Percentiles rank a stretch among this genome's conserved stretches.
Evolutionary conservation across 2,113 vertebrate genomes (phyloP).

Genomic region (Cairina moschata): DNA sequence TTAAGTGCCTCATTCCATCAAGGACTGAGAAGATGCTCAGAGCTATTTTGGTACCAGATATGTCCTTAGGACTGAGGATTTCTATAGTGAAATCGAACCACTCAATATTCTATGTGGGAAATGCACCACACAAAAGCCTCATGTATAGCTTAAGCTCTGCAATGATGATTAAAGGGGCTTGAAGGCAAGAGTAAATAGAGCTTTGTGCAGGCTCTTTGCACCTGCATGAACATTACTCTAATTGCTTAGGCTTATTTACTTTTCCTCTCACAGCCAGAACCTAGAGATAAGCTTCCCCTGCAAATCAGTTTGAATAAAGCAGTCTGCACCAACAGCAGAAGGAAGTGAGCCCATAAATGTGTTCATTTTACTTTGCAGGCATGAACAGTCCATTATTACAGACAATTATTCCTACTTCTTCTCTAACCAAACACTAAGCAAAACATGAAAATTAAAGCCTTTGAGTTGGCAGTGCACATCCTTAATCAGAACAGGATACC

Average conservation of each 20-base stretch:
- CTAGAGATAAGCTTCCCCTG: conserved; percentile 36
- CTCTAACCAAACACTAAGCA: conserved; percentile 16
- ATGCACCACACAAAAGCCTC: background rate
- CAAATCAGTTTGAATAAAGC: conserved; percentile 38
- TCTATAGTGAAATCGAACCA: background rate
- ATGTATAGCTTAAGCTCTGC: background rate
- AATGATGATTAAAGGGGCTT: conserved; percentile 3
- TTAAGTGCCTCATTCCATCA: background rate
- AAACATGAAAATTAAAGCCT: conserved; percentile 30
- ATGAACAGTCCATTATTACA: conserved; percentile 19
- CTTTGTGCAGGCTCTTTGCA: conserved; percentile 45
- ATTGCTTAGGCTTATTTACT: conserved; percentile 61
- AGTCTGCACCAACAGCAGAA: conserved; percentile 10
- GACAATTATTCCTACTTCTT: conserved; percentile 45
- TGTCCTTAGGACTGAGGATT: conserved; percentile 1
- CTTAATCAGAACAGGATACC: background rate
- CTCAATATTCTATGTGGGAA: background rate
- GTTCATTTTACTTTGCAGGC: conserved; percentile 45
- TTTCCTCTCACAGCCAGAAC: conserved; percentile 30
- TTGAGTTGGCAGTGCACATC: background rate
- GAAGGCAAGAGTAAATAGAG: conserved; percentile 35
- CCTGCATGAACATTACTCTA: conserved; percentile 31
- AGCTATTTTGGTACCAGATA: conserved; percentile 26
- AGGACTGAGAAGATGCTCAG: background rate
- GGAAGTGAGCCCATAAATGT: conserved; percentile 27